Base-by-base conservation (phyloP, 2,113 vertebrate species). In the Genyomyrus donnyi region DNA sequence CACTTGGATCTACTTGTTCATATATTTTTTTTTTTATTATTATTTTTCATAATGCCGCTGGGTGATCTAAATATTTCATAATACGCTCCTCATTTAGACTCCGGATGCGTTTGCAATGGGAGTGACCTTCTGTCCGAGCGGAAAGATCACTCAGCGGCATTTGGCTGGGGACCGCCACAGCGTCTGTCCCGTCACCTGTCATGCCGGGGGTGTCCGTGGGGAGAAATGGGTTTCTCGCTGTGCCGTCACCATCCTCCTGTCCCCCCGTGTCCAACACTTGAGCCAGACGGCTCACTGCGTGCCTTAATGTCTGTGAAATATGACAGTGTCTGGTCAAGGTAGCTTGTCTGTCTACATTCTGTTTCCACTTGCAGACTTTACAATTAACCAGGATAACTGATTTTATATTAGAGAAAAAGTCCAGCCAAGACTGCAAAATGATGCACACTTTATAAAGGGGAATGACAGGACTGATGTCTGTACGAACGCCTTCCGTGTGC, bases 1-100 rank as follows among this genome's bases (percentile, higher is more conserved):
- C 89, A 84, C 70, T 91, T 95, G 94, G 93, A 95, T 94, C 94
- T 94, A 94, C 95, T 94, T 94, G 52, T 89, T 74, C 87, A 66
- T 90, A 90, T 31, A 92, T 91, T 90, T 88, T 87, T 91, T 91
- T 50, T 7, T 74, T 35, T 0, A 39, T 74, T 39, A 39, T 77
- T 77, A 39, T 77, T 46, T 84, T 84, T 84, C 21, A 24, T 48
- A 86, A 90, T 91, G 91, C 89, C 91, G 90, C 88, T 92, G 93
- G 92, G 92, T 91, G 90, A 70, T 83, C n/a, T 48, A 46, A 84
- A 39, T 39, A 19, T 77, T 17, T 35, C 70, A 77, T 19, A 39
- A 5, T 5, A 13, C 1, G 31, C 31, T 77, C 21, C 70, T 77
- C 70, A 39, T 77, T 77, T 17, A 77, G 31, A 39, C 70, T 39